Conservation (phyloP, 1,140 invertebrate genomes). For the Reticulitermes speratus region DNA sequence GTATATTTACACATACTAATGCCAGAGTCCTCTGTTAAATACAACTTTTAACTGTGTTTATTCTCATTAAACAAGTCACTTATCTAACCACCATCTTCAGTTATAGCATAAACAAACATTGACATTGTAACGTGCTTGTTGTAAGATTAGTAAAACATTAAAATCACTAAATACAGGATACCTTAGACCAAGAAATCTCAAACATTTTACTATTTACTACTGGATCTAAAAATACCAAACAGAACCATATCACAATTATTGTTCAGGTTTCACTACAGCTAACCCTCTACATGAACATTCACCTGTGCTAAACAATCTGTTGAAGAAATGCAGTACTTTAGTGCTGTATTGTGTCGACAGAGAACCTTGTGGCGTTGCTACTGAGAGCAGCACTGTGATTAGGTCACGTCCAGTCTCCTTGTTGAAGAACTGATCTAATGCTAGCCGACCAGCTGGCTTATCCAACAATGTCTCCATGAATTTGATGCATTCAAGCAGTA, state of each 20-base stretch:
- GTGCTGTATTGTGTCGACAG: slow-evolving; percentile 65
- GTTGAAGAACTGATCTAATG: slow-evolving; percentile 78
- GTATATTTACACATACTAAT: too few species aligned
- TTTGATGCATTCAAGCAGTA: slow-evolving; percentile 67
- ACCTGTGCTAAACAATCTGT: slow-evolving; percentile 72
- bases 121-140: too few species aligned
- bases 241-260: slow-evolving; percentile 24
- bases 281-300: slow-evolving; percentile 44
- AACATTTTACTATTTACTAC: neutral
- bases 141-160: too few species aligned
- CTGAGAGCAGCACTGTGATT: slow-evolving; percentile 71
- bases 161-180: too few species aligned
- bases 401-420: slow-evolving; percentile 59
- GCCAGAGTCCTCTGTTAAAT: too few species aligned
- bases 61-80: too few species aligned
- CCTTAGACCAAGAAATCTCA: too few species aligned
- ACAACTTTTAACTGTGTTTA: too few species aligned
- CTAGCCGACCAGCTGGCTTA: slow-evolving; percentile 71
- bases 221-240: neutral
- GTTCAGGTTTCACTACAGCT: too few species aligned
- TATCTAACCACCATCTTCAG: too few species aligned
- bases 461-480: slow-evolving; percentile 86
- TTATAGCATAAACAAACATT: too few species aligned
- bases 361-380: slow-evolving; percentile 64
- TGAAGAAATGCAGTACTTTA: slow-evolving; percentile 77